Base-by-base conservation (phyloP, 2,797 vertebrate species). In the Chaunax sp. region DNA sequence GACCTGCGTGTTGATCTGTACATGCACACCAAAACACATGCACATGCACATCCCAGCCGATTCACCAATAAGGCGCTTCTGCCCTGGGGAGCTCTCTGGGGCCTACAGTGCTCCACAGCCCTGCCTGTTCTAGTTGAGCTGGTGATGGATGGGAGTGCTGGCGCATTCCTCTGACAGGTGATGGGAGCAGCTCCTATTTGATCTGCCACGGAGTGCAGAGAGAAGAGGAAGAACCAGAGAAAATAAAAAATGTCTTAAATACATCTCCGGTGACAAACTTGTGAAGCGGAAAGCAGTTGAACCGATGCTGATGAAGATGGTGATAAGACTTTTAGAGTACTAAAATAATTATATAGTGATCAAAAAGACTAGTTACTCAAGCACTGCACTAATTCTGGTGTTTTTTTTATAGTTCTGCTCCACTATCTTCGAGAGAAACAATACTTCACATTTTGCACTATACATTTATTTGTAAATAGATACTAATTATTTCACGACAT, bases 111-210 rank as follows among this genome's bases (percentile, higher is more conserved):
- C 74, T 77, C 77, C 45, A 66, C 76, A 75, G 77, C 79, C 64
- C 64, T 85, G 82, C 69, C 87, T 86, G 77, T 79, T 89, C 69
- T 82, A 65, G 84, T 75, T 12, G 58, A 60, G 81, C 77, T 65
- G 94, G 74, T 94, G 94, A 94, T 68, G 74, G 93, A 94, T 78
- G 66, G 47, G 64, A 81, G 90, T 50, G 66, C 70, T 67, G 49
- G 83, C 58, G 78, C 93, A 95, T 95, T 96, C 95, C 92, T 87
- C 80, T 88, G 91, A 88, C 90, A 93, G 95, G 93, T 94, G 90
- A 92, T 55, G 75, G 90, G 66, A 80, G 64, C 67, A 76, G 73
- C 66, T 72, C 84, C 53, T 75, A 91, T 95, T 95, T 95, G 94
- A 96, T 95, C 89, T 94, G 75, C 78, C 49, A 75, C 75, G 4